phyloP scores from a whole-genome alignment of 2,113 vertebrate genomes.

The Emydura subglobosa region DNA sequence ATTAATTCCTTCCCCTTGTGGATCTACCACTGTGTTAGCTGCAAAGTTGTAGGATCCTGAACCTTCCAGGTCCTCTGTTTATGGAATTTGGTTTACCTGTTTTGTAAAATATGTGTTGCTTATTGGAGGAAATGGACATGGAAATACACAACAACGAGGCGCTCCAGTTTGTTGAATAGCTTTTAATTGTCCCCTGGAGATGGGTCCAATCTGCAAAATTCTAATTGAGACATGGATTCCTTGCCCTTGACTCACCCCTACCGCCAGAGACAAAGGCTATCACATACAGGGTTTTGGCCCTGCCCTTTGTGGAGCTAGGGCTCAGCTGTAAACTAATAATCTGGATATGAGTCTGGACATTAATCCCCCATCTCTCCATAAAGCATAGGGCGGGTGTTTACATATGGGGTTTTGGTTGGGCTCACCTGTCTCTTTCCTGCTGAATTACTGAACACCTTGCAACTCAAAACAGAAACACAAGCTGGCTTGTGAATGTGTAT shows the following conservation, averaged over 20 bases:
- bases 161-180: neutral
- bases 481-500: neutral
- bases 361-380: too few species aligned
- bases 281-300: neutral
- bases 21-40: neutral
- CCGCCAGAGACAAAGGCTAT: neutral
- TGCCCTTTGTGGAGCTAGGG: fast-evolving
- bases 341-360: neutral
- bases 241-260: neutral
- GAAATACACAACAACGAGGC: neutral
- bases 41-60: neutral
- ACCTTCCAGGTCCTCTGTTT: neutral
- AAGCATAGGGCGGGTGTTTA: neutral
- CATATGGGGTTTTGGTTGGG: neutral
- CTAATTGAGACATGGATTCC: neutral
- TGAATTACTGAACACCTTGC: neutral
- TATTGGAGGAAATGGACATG: conserved; percentile 22
- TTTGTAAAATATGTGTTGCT: neutral
- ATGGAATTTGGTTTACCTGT: neutral
- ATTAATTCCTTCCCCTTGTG: neutral
- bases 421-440: neutral
- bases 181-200: neutral
- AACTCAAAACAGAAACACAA: fast-evolving
- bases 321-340: neutral
- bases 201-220: neutral